Conservation (phyloP, 2,888 invertebrate species). For the Arrhopalites spinosus region DNA sequence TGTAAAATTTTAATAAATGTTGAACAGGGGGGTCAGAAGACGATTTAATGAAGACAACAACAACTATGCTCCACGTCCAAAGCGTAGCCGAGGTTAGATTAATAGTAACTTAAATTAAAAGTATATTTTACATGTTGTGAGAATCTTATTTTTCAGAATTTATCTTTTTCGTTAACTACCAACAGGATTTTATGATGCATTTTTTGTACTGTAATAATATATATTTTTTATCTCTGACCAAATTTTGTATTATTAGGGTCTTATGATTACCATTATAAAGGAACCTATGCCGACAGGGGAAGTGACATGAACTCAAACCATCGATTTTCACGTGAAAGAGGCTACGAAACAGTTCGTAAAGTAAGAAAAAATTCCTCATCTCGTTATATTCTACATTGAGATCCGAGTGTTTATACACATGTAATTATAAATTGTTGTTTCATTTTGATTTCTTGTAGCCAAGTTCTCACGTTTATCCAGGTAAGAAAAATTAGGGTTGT, state of each 20-base stretch:
- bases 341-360: constrained; percentile 37
- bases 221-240: not conserved
- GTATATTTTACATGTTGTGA: not conserved
- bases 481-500: constrained; percentile 47
- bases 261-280: constrained; percentile 50
- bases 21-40: constrained; percentile 48
- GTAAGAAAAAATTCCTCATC: constrained; percentile 27
- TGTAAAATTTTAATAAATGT: not conserved
- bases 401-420: not conserved
- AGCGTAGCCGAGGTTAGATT: constrained; percentile 49
- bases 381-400: not conserved
- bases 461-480: constrained; percentile 44
- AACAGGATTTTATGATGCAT: not conserved
- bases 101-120: not conserved
- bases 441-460: constrained; percentile 38
- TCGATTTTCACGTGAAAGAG: constrained; percentile 45
- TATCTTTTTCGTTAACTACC: not conserved
- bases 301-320: constrained; percentile 41
- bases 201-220: not conserved
- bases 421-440: too few species aligned
- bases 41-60: constrained; percentile 50
- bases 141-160: not conserved
- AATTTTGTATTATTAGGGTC: constrained; percentile 23
- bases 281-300: constrained; percentile 45
- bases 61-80: constrained; percentile 45